Evolutionary conservation across 2,888 invertebrate species (phyloP).

Genomic region (Lordiphosa fenestrarum): DNA sequence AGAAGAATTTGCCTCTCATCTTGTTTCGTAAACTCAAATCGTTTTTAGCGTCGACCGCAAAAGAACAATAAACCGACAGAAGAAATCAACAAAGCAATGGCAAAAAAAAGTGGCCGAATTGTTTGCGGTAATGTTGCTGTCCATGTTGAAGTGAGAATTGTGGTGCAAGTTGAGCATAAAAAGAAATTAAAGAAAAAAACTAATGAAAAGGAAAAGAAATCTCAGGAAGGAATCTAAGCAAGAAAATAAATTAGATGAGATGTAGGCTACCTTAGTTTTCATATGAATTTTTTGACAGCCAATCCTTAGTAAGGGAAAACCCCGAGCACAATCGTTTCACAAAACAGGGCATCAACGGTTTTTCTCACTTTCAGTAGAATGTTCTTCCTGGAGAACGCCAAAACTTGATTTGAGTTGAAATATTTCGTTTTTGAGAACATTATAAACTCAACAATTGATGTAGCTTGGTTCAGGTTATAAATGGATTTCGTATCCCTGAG

Average conservation of each 20-base stretch:
- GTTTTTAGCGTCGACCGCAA: conserved; percentile 57
- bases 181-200: conserved; percentile 9
- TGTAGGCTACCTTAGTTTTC: too few species aligned
- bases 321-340: too few species aligned
- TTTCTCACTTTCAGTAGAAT: too few species aligned
- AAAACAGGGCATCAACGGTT: too few species aligned
- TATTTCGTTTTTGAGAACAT: too few species aligned
- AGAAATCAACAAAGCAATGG: conserved; percentile 21
- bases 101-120: conserved; percentile 36
- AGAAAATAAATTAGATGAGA: background rate
- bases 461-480: too few species aligned
- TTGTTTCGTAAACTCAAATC: conserved; percentile 42
- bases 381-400: too few species aligned
- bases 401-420: too few species aligned
- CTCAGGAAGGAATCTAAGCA: background rate
- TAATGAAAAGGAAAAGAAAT: conserved; percentile 2
- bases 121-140: conserved; percentile 43
- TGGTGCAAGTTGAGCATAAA: conserved; percentile 34
- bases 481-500: too few species aligned
- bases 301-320: too few species aligned
- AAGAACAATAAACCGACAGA: conserved; percentile 57
- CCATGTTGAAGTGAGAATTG: conserved; percentile 23
- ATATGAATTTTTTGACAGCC: too few species aligned
- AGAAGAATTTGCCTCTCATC: conserved; percentile 60
- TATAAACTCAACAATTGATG: too few species aligned